These are phyloP conservation scores for Mus spicilegus DNA, from an alignment of 2,113 vertebrate species.

Conservation along the genomic window DNA sequence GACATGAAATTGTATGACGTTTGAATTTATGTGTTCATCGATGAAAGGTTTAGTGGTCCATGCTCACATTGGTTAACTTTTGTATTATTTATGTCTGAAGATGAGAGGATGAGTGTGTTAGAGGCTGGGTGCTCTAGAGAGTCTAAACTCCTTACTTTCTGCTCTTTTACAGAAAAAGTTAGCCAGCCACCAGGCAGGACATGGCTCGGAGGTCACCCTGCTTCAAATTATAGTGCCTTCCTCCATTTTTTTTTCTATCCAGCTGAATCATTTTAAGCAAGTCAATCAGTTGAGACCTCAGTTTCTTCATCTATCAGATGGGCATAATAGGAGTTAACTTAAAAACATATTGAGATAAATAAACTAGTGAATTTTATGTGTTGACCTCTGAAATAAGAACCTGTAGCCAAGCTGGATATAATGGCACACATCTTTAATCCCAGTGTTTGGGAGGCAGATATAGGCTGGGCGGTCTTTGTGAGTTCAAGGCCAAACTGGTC, in stretches of 20 bases:
- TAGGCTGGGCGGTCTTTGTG: background rate
- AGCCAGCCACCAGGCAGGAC: background rate
- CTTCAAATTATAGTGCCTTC: constrained; percentile 10
- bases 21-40: background rate
- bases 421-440: background rate
- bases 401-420: background rate
- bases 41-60: background rate
- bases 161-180: background rate
- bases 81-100: background rate
- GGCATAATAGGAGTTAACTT: background rate
- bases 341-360: background rate
- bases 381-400: background rate
- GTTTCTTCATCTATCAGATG: constrained; percentile 35
- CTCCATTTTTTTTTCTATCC: background rate
- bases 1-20: background rate
- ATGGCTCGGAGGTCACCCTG: background rate
- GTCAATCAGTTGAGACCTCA: background rate
- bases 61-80: background rate
- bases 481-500: background rate
- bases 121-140: background rate
- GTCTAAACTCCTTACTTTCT: constrained; percentile 10
- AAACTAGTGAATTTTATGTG: background rate
- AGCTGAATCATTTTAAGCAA: background rate
- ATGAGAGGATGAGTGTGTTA: background rate
- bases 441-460: background rate